Base-by-base conservation (phyloP, 2,113 vertebrate species). In the Tyrannus savana region DNA sequence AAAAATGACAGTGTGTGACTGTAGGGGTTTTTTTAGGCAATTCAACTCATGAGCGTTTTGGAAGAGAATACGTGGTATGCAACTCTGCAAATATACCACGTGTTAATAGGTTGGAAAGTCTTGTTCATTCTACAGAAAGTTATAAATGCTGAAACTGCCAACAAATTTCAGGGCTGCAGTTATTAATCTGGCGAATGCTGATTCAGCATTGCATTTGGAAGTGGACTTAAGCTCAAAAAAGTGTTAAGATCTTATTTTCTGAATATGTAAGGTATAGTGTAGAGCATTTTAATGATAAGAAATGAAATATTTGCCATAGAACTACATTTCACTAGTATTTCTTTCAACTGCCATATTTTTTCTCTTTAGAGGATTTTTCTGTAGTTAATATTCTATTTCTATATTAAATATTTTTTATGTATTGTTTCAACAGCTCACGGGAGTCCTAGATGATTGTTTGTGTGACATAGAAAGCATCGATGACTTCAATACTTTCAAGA, bases 391-490 rank as follows among this genome's bases (percentile, higher is more conserved):
- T 19, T 89, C 18, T 8, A 39, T 84, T 95, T 89, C 19, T 66
- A 7, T 27, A 73, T 78, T 77, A 83, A 85, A 85, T 76, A 44
- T 1, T 74, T 22, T 81, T 41, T 8, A 3, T 93, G 2, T 68
- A 4, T 75, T 94, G 84, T 83, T 81, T 68, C 85, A 92, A 50
- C 93, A 99, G 99, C 98, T 99, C 87, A 98, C 98, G 1, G 99
- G 99, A n/a, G 98, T 99, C 76, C 97, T 99, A 94, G 99, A 99
- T 90, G 99, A 99, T 97, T 99, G 99, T 91, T 98, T 99, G 95
- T 99, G 99, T 92, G 99, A 99, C 89, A 98, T 99, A 28, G 99
- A 99, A 91, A 99, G 99, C 98, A 99, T 99, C 2, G 99, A 99
- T 95, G 98, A 98, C 92, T 99, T 99, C 98, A 99, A 99, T 97